Base-by-base conservation (phyloP, 1,140 invertebrate species). In the Anthonomus grandis region DNA sequence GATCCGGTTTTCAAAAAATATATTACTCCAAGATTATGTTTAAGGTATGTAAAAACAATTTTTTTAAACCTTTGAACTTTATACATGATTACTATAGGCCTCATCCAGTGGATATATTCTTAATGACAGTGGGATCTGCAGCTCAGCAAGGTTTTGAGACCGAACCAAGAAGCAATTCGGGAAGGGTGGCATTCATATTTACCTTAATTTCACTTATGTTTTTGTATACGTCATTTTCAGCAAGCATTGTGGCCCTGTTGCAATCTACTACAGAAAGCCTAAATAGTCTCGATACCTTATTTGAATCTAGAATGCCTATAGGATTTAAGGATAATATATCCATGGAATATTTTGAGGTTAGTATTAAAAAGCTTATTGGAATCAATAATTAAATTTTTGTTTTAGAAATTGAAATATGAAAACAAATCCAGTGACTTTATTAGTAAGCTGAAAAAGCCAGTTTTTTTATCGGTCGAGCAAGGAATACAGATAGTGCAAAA, bases 281-380 rank as follows among this genome's bases (percentile, higher is more conserved):
- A 4, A 70, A 70, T 18, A 76, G 68, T 6, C 5, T 76, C 1
- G 37, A 70, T 3, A 74, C 78, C 51, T 63, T 80, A 4, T 59
- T 75, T 3, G 44, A 72, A 19, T 83, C 82, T 9, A 77, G 81
- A 24, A 70, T 85, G 2, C 77, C 77, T 52, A 68, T 84, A 22
- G 83, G 78, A 0, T 80, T 78, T 2, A 77, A 83, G 53, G 59
- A 79, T 75, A 34, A 76, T 9, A 51, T 83, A 15, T 84, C 80
- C 58, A 81, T 79, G 61, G 76, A 76, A 64, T 84, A 81, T 58
- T 83, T 84, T 57, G 68, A 65, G 45, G 64, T 67, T 25, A 53
- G 34, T 34, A 25, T 1, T 15, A 47, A 41, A 41, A 21, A 15
- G 13, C 6, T 2, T 37, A 22, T 37, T 17, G 17, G 22, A 19